phyloP scores from a whole-genome alignment of 1,140 invertebrate genomes.

The Eriocheir sinensis region DNA sequence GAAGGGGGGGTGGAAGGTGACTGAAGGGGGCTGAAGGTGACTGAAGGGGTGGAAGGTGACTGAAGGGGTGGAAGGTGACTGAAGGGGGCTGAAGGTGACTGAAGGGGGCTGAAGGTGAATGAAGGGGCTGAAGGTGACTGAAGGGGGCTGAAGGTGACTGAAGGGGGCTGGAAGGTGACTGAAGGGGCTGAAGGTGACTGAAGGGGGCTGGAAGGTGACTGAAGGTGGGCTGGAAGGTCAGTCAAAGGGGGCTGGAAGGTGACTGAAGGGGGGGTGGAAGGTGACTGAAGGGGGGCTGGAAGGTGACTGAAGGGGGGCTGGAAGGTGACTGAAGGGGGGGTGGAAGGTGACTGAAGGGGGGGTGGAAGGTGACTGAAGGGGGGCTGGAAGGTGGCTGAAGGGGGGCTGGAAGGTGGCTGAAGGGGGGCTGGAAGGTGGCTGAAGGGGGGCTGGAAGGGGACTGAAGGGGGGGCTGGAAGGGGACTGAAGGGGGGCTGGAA shows the following conservation, averaged over 20 bases:
- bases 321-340: too few species aligned
- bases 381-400: background rate
- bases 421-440: background rate
- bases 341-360: too few species aligned
- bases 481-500: background rate
- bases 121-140: background rate
- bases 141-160: background rate
- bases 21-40: too few species aligned
- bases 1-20: too few species aligned
- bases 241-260: background rate
- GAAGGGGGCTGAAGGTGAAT: background rate
- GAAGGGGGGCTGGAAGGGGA: background rate
- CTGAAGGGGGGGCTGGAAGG: too few species aligned
- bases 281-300: too few species aligned
- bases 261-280: background rate
- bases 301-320: too few species aligned
- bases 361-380: too few species aligned
- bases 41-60: background rate
- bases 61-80: background rate
- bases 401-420: background rate
- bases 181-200: background rate
- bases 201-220: background rate
- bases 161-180: background rate
- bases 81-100: background rate
- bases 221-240: background rate